A percentile compares a stretch with the other conserved stretches of the same genome.
Conservation (phyloP, 2,113 vertebrate species). For the Psittacus erithacus region DNA sequence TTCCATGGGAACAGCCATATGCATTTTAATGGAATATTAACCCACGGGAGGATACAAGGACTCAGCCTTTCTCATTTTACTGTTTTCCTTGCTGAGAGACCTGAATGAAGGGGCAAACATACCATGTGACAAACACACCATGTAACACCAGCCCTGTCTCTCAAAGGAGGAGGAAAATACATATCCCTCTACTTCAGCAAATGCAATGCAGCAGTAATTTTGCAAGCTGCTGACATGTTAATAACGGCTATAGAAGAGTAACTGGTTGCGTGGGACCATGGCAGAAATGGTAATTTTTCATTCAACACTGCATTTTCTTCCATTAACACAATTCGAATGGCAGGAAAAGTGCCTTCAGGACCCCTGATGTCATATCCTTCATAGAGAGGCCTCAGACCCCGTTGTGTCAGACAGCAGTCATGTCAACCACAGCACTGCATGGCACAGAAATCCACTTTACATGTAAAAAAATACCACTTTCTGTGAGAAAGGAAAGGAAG, state of each 20-base stretch:
- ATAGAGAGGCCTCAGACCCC: background rate
- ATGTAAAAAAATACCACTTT: background rate
- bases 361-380: background rate
- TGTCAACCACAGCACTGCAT: fast-evolving
- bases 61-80: background rate
- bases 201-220: background rate
- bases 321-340: background rate
- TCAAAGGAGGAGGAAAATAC: background rate
- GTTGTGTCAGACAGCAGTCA: background rate
- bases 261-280: background rate
- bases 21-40: conserved; percentile 17
- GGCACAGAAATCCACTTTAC: background rate
- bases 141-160: background rate
- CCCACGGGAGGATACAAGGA: background rate
- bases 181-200: background rate
- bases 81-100: background rate
- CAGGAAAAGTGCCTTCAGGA: background rate
- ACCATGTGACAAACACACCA: background rate
- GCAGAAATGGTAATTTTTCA: background rate
- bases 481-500: background rate
- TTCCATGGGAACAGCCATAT: background rate
- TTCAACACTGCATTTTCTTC: background rate
- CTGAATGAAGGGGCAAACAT: background rate
- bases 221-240: conserved; percentile 13
- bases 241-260: background rate